Base-by-base conservation (phyloP, 1,140 invertebrate species). In the Whitmania pigra region DNA sequence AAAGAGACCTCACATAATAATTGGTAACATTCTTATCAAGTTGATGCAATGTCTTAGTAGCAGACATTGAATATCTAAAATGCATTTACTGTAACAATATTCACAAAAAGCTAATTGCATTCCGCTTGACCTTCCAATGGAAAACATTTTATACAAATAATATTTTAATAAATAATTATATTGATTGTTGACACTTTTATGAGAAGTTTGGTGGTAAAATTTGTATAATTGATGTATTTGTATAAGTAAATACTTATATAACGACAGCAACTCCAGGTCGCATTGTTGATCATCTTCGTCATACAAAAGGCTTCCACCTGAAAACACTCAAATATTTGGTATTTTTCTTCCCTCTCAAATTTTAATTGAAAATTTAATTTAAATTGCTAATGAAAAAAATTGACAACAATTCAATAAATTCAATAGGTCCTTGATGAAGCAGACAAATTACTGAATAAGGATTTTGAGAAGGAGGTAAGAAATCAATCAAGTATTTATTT, bases 361-460 rank as follows among this genome's bases (percentile, higher is more conserved):
- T 6, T 18, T 31, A 36, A 53, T 73, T 25, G 25, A 73, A 25
- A 73, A n/a, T n/a, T n/a, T n/a, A n/a, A n/a, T n/a, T n/a, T 71
- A 72, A 25, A 71, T 72, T 29, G 20, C 15, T 63, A n/a, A n/a
- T 63, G 29, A 63, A 4, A 63, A 63, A 4, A 63, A 18, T 63
- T 53, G 15, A 70, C 43, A n/a, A 31, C 6, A 11, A 72, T 31
- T 36, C 43, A 68, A 67, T 71, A 43, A 71, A 60, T 76, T 78
- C 74, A 63, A 63, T 74, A 87, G 76, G 85, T 87, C 15, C 81
- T 87, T 76, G 87, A 88, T 78, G 87, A 88, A 80, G 87, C 87
- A 63, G 87, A 88, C 78, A 87, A 94, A 76, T 97, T 98, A 90
- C 85, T 98, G 78, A 94, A 97, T 83, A 98, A 98, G 94, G 96